Evolutionary conservation across 37 sponge, comb jelly and placozoan genomes (phyloP).

Genomic region (Hexactinellida sp.): DNA sequence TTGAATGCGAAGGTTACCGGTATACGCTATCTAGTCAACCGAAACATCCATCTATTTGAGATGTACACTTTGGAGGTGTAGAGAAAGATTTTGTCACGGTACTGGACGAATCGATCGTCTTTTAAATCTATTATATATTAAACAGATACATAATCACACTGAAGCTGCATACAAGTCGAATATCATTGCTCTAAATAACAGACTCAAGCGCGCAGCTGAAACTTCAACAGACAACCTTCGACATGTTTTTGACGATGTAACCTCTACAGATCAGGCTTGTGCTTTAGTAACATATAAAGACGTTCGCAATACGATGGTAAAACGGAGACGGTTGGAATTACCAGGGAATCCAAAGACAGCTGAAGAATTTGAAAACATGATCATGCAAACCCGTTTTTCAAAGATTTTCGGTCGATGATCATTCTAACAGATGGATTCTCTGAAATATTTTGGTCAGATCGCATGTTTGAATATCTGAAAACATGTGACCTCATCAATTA

Average conservation of each 20-base stretch:
- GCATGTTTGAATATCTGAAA: not conserved
- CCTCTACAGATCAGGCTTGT: not conserved
- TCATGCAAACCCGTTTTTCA: not conserved
- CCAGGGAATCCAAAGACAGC: not conserved
- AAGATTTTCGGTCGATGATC: not conserved
- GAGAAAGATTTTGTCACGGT: not conserved
- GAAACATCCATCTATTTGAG: not conserved
- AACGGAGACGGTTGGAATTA: not conserved
- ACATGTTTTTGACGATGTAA: not conserved
- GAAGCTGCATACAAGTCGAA: not conserved
- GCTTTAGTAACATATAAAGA: conserved; percentile 5
- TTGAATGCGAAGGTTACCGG: not conserved
- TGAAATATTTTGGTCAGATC: conserved; percentile 11
- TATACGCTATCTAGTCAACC: not conserved
- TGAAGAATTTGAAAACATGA: conserved; percentile 10
- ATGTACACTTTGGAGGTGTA: not conserved
- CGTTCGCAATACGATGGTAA: not conserved
- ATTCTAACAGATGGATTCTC: not conserved
- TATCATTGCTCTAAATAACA: not conserved
- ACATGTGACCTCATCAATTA: not conserved
- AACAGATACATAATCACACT: not conserved
- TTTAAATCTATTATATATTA: not conserved
- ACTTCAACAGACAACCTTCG: not conserved
- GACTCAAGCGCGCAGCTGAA: not conserved
- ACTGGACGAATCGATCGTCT: not conserved